Evolutionary conservation across 2,113 vertebrate species (phyloP).

Genomic region (Pomatorhinus ruficollis): DNA sequence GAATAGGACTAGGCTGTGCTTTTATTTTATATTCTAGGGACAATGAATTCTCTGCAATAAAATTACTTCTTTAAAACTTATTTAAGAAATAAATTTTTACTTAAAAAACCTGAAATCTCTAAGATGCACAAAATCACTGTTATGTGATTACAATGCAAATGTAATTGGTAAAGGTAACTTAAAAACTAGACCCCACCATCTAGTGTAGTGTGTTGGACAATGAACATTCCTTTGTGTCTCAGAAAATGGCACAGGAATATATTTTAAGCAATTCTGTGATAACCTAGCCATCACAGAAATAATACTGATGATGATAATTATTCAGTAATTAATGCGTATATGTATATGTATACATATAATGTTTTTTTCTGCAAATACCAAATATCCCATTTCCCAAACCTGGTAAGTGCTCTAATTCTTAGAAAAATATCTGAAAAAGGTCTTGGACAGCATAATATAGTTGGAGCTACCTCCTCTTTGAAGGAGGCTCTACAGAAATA

Average conservation of each 20-base stretch:
- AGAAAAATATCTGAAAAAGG: neutral
- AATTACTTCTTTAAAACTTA: neutral
- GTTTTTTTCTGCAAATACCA: neutral
- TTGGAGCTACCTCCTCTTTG: neutral
- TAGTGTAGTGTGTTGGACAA: neutral
- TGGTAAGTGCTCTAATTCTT: neutral
- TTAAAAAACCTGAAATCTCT: neutral
- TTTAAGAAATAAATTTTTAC: neutral
- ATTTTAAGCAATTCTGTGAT: neutral
- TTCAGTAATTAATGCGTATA: neutral
- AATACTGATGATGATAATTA: neutral
- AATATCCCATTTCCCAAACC: neutral
- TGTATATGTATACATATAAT: too few relatives aligned
- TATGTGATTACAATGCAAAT: neutral
- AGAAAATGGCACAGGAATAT: neutral
- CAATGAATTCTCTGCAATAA: neutral
- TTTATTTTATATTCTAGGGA: neutral
- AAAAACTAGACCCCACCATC: neutral
- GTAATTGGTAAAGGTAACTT: neutral
- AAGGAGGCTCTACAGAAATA: neutral
- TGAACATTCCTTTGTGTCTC: neutral
- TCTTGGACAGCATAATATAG: neutral
- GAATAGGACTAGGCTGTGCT: neutral
- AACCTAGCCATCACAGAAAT: neutral
- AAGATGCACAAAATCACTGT: neutral